Evolutionary conservation across 2,113 vertebrate species (phyloP), one percentile per base, ranked within the genome.

Genomic region (Neodon shergylaensis): DNA sequence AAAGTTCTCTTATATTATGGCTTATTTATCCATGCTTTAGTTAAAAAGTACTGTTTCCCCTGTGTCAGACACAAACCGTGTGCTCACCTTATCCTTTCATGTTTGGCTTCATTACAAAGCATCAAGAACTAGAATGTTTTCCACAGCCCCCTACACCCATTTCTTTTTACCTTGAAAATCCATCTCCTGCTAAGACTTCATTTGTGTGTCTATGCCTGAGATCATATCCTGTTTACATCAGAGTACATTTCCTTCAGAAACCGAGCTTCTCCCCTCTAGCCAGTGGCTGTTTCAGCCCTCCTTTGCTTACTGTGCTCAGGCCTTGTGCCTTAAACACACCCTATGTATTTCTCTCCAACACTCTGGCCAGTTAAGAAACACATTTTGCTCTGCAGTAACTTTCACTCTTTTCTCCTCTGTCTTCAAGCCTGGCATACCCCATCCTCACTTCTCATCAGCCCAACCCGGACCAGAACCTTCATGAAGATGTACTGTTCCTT

Each of bases 181-280:
- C 76, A 11, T 24, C 36, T 26, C 4, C 52, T 22, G 8, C 88
- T 52, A 2, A 3, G 14, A 79, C 58, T 39, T 28, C 21, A 3
- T 58, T 31, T 9, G 7, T 5, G 9, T 2, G 0, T n/a, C 7
- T 22, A 24, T 1, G 66, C 4, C 70, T n/a, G 33, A 65, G 58
- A 21, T 72, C 21, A 42, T 0, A 21, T 3, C 49, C 22, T 12
- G 3, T 5, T 58, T 0, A 13, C 11, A 24, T 33, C 14, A 1
- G n/a, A 0, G 1, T 0, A 5, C 33, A 70, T 63, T 31, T 9
- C 4, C 16, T 8, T 76, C 36, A 36, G 58, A 68, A 44, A 6
- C 22, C 12, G 4, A 19, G 28, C 79, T 17, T 89, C 26, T 8
- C 1, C 6, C 63, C 22, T 68, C 2, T 1, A 61, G 22, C 54